Percentiles rank a stretch among this genome's conserved stretches.
phyloP scores from a whole-genome alignment of 2,113 vertebrate genomes.

The Corythaeola cristata region DNA sequence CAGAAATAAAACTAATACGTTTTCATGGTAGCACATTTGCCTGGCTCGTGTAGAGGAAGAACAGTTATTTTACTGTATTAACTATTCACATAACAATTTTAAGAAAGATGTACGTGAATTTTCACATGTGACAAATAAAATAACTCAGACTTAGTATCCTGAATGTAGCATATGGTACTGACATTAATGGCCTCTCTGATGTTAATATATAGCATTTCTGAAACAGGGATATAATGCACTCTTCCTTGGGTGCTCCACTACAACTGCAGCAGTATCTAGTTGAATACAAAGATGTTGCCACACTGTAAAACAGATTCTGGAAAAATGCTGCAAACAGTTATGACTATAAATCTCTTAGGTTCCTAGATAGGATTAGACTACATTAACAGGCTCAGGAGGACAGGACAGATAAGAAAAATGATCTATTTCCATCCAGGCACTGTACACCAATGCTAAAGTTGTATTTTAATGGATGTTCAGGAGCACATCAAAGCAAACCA shows the following conservation, averaged over 20 bases:
- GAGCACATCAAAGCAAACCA: slow-evolving; percentile 38
- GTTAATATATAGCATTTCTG: background rate
- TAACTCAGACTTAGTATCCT: background rate
- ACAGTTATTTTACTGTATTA: background rate
- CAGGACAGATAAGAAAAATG: slow-evolving; percentile 24
- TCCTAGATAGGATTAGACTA: slow-evolving; percentile 1
- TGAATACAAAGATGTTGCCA: background rate
- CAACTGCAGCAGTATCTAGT: background rate
- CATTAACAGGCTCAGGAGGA: slow-evolving; percentile 51
- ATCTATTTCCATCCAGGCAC: slow-evolving; percentile 20
- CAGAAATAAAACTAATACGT: background rate
- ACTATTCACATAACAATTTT: background rate
- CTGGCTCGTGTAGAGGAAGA: background rate
- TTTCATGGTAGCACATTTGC: background rate
- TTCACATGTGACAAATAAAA: background rate
- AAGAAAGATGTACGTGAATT: background rate
- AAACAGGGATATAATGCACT: background rate
- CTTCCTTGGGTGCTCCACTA: background rate
- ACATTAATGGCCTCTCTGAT: background rate
- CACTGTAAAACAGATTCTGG: background rate
- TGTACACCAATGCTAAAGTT: background rate
- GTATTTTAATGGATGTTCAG: slow-evolving; percentile 16
- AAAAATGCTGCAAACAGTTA: background rate
- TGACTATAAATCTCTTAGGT: background rate
- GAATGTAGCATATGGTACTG: background rate